Evolutionary conservation across 2,888 invertebrate species (phyloP).

Genomic region (Torymus auratus): DNA sequence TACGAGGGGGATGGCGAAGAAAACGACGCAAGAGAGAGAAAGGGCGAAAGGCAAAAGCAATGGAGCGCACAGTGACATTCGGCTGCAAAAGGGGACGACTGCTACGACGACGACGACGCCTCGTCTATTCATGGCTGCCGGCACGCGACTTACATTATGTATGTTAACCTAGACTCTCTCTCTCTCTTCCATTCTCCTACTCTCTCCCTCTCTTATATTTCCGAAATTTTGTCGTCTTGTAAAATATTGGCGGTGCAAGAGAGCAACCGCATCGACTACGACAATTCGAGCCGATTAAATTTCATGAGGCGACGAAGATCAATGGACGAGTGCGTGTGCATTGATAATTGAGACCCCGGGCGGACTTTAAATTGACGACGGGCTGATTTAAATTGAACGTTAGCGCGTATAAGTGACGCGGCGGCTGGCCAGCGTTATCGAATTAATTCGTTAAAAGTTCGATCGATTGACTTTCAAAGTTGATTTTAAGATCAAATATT

Average conservation of each 20-base stretch:
- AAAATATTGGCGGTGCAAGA: not conserved
- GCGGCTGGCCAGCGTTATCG: too few relatives aligned
- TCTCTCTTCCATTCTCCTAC: too few relatives aligned
- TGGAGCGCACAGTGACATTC: slow-evolving; percentile 11
- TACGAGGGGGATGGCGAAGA: not conserved
- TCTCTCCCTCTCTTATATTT: slow-evolving; percentile 38
- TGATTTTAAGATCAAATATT: too few relatives aligned
- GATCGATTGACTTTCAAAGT: too few relatives aligned
- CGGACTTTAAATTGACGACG: slow-evolving; percentile 35
- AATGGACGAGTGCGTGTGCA: slow-evolving; percentile 37
- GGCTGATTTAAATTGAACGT: slow-evolving; percentile 35
- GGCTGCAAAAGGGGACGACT: not conserved
- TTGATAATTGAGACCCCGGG: slow-evolving; percentile 43
- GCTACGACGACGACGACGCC: not conserved
- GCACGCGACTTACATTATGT: slow-evolving; percentile 70
- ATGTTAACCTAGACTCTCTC: slow-evolving; percentile 45
- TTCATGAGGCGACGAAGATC: slow-evolving; percentile 51
- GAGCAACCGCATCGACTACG: too few relatives aligned
- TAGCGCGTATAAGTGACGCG: slow-evolving; percentile 27
- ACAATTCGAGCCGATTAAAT: slow-evolving; percentile 51
- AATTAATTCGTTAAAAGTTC: too few relatives aligned
- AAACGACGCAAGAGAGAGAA: slow-evolving; percentile 39
- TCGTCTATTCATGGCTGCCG: slow-evolving; percentile 63
- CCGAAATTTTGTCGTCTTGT: slow-evolving; percentile 45
- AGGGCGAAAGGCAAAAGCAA: slow-evolving; percentile 41